These are phyloP conservation scores for Thumatha senex DNA, from an alignment of 2,888 invertebrate species.

Conservation along the genomic window DNA sequence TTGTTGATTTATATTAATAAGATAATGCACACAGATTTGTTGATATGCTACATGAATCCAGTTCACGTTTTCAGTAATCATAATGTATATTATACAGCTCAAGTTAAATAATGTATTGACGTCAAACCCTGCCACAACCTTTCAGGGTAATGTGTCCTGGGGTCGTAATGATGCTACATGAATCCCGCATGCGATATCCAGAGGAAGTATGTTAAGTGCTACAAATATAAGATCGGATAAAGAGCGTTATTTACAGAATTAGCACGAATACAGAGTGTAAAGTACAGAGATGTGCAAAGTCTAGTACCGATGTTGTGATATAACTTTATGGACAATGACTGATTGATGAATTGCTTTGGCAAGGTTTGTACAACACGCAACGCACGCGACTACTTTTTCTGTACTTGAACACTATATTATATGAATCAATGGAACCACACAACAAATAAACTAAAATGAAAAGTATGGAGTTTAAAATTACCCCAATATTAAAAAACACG, in stretches of 20 bases:
- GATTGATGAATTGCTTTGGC: slow-evolving; percentile 2
- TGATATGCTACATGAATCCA: too few species aligned
- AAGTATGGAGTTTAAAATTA: too few species aligned
- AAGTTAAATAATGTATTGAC: too few species aligned
- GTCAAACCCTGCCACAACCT: too few species aligned
- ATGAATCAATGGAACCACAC: not conserved
- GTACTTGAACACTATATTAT: too few species aligned
- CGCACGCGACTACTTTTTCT: too few species aligned
- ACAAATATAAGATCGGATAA: not conserved
- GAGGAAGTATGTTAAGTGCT: not conserved
- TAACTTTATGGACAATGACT: not conserved
- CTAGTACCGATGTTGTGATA: not conserved
- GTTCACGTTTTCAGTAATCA: too few species aligned
- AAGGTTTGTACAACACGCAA: not conserved
- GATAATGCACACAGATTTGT: too few species aligned
- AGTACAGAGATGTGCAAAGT: not conserved
- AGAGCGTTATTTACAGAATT: not conserved
- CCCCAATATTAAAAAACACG: too few species aligned
- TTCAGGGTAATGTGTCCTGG: too few species aligned
- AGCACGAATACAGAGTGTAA: not conserved
- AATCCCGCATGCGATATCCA: not conserved
- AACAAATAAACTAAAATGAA: not conserved
- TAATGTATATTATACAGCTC: too few species aligned
- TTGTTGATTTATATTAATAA: too few species aligned
- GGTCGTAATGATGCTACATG: not conserved